Evolutionary conservation across 2,888 invertebrate species (phyloP), one percentile per base, ranked within the genome.

Genomic region (Hyposoter dolosus): DNA sequence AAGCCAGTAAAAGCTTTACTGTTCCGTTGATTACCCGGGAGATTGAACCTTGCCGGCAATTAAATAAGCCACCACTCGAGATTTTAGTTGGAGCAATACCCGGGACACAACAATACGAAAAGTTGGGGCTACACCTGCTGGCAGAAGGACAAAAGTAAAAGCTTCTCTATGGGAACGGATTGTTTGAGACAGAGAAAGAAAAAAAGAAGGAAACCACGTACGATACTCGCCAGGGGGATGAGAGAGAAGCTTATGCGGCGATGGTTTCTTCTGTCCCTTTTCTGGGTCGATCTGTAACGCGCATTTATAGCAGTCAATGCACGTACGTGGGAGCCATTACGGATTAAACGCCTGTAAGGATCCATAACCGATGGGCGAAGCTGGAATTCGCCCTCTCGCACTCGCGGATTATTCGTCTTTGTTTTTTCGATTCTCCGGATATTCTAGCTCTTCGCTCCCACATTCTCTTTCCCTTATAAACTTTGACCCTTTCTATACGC

Each of bases 321-420:
- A 90, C 90, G 90, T 90, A 90, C 88, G 87, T 83, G 87, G 85
- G 78, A 85, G 85, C 89, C 89, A 89, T 90, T 89, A 90, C 88
- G 88, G 90, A 90, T 90, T 90, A 90, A 90, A 90, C 89, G 89
- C 87, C 90, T 88, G 89, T 90, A 89, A 89, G 87, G 90, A 89
- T 90, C 90, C 90, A 89, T 89, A 89, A 89, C 89, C 90, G 88
- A 89, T 88, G 88, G 84, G 82, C 76, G 82, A 86, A 78, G 82
- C 83, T 75, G 75, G 68, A 68, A 75, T 65, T 43, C 63, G 15
- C 45, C 23, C 12, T 60, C 69, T 77, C 77, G 2, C 72, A 43
- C 65, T 6, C 56, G 28, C 50, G 23, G n/a, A n/a, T n/a, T n/a
- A n/a, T 43, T 71, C 65, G 65, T 77, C 84, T 74, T 56, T 53